phyloP scores from a whole-genome alignment of 2,888 invertebrate species.

The Nomada flava region DNA sequence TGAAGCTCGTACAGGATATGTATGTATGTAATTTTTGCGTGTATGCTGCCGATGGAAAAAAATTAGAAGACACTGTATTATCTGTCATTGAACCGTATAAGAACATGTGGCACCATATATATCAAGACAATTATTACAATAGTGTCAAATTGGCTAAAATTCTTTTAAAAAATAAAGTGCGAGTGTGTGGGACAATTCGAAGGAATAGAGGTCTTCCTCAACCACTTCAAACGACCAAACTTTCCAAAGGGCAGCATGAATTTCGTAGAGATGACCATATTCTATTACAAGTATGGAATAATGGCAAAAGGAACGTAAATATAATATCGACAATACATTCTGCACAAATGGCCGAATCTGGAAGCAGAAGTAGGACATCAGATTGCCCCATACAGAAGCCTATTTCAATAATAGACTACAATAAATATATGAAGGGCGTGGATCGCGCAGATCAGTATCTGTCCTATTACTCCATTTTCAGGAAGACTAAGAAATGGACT shows the following conservation, averaged over 20 bases:
- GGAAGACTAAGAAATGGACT: constrained; percentile 34
- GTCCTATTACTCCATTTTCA: constrained; percentile 6
- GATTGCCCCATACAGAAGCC: constrained; percentile 1
- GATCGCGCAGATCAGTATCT: constrained; percentile 8
- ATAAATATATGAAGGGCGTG: constrained; percentile 43
- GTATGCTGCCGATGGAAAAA: background rate
- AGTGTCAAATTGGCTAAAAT: background rate
- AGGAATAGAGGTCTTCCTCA: constrained; percentile 30
- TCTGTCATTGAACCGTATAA: constrained; percentile 25
- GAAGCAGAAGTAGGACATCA: constrained; percentile 12
- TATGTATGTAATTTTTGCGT: constrained; percentile 8
- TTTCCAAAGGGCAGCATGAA: constrained; percentile 3
- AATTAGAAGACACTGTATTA: constrained; percentile 19
- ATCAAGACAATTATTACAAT: no score
- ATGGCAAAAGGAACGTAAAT: constrained; percentile 16
- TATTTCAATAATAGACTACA: constrained; percentile 9
- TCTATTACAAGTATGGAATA: constrained; percentile 31
- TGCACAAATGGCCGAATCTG: constrained; percentile 7
- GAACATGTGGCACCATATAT: constrained; percentile 6
- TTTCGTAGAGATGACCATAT: constrained; percentile 12
- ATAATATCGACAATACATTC: constrained; percentile 18
- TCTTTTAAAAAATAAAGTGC: background rate
- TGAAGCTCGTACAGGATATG: constrained; percentile 18
- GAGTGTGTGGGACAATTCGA: constrained; percentile 13
- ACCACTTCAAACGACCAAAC: background rate